Evolutionary conservation across 2,888 invertebrate genomes (phyloP).

Genomic region (Lepeophtheirus nordmannii): DNA sequence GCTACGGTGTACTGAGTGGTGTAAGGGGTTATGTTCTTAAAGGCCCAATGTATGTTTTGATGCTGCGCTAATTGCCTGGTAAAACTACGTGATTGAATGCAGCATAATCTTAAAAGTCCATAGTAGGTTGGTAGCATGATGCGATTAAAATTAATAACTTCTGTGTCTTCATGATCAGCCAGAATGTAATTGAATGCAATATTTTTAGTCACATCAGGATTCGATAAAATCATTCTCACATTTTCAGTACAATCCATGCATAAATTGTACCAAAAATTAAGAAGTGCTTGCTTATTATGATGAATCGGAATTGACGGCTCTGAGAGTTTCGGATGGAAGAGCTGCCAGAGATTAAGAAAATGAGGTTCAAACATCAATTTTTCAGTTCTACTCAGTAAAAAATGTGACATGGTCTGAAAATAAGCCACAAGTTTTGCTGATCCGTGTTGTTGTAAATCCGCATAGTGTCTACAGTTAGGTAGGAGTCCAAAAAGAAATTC

Average conservation of each 20-base stretch:
- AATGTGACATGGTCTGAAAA: conserved; percentile 78
- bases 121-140: conserved; percentile 69
- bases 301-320: conserved; percentile 88
- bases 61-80: conserved; percentile 73
- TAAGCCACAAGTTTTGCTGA: conserved; percentile 81
- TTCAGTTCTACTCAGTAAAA: conserved; percentile 73
- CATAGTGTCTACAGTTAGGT: conserved; percentile 67
- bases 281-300: conserved; percentile 81
- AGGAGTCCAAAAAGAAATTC: conserved; percentile 41
- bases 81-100: conserved; percentile 69
- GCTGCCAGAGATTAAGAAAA: conserved; percentile 65
- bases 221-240: conserved; percentile 67
- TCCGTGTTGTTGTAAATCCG: conserved; percentile 68
- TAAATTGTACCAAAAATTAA: conserved; percentile 85
- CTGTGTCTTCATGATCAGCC: conserved; percentile 90
- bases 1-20: conserved; percentile 75
- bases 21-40: conserved; percentile 89
- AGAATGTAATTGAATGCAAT: conserved; percentile 91
- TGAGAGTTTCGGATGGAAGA: conserved; percentile 82
- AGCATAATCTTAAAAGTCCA: conserved; percentile 45
- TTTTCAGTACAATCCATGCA: conserved; percentile 85
- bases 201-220: conserved; percentile 73
- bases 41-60: conserved; percentile 92
- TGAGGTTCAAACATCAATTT: conserved; percentile 61
- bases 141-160: conserved; percentile 81